Base-by-base conservation (phyloP, 2,113 vertebrate genomes). In the Mustela nigripes region DNA sequence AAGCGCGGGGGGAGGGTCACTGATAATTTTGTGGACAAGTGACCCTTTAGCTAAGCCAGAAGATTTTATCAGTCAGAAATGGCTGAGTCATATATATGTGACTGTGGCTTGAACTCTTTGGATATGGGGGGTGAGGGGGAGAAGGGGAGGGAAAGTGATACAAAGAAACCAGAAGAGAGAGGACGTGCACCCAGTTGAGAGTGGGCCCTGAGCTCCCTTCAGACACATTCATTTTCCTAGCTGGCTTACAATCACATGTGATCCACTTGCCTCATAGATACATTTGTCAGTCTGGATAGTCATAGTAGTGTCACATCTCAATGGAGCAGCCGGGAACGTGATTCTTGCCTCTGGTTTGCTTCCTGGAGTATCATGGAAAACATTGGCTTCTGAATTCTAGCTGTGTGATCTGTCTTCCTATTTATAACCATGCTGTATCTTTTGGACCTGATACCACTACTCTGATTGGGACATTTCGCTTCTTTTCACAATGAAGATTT, bases 11-110 rank as follows among this genome's bases (percentile, higher is more conserved):
- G 1, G 12, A 56, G 48, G 28, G 69, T 92, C 95, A 92, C 81
- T 95, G 95, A 92, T 97, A 97, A 95, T 50, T 87, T 92, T 94
- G 81, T 88, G 60, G 48, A n/a, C 83, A 96, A 91, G 11, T 71
- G 94, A 95, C 62, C 78, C 67, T 95, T 79, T 87, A 39, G 69
- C 87, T 85, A 84, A 22, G 16, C 71, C 63, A 95, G 88, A 50
- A 91, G 69, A 92, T 94, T 76, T 91, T 96, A 97, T 94, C 88
- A 87, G 4, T 28, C 74, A 92, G 36, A 90, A 96, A 92, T 36
- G 28, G 22, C 73, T 96, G 87, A 94, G 92, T 93, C 80, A 79
- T 65, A 8, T 14, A 92, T 65, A 50, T 48, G 48, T 58, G 89
- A 69, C 71, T 94, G 89, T 96, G 79, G 74, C 81, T 80, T 94